Evolutionary conservation across 2,113 vertebrate species (phyloP).

Genomic region (Rhabdomys dilectus): DNA sequence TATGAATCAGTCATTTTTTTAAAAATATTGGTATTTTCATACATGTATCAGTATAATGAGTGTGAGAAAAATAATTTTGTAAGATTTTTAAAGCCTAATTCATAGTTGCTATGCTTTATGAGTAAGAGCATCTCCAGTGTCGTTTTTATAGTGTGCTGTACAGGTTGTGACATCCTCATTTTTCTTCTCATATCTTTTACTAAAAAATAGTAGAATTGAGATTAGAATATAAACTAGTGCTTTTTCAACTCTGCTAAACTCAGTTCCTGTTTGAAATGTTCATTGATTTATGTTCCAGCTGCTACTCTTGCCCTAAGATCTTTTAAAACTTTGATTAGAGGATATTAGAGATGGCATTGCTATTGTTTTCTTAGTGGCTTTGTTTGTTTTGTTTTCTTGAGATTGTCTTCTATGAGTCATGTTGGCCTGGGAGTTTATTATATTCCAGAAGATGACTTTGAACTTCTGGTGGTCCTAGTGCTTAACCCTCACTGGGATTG

Average conservation of each 20-base stretch:
- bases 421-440: neutral
- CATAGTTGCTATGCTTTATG: neutral
- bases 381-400: neutral
- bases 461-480: neutral
- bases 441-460: neutral
- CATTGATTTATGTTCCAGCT: neutral
- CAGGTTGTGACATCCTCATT: neutral
- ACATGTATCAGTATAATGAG: neutral
- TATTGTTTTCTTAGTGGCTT: neutral
- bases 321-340: slow-evolving; percentile 17
- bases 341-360: neutral
- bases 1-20: neutral
- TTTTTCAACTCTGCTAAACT: neutral
- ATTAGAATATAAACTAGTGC: neutral
- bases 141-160: neutral
- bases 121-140: neutral
- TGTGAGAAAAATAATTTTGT: neutral
- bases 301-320: neutral
- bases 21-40: neutral
- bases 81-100: neutral
- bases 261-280: slow-evolving; percentile 11
- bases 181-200: neutral
- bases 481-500: neutral
- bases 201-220: neutral
- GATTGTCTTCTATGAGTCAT: neutral